Base-by-base conservation (phyloP, 2,797 vertebrate genomes). In the Eulemur rubriventer region DNA sequence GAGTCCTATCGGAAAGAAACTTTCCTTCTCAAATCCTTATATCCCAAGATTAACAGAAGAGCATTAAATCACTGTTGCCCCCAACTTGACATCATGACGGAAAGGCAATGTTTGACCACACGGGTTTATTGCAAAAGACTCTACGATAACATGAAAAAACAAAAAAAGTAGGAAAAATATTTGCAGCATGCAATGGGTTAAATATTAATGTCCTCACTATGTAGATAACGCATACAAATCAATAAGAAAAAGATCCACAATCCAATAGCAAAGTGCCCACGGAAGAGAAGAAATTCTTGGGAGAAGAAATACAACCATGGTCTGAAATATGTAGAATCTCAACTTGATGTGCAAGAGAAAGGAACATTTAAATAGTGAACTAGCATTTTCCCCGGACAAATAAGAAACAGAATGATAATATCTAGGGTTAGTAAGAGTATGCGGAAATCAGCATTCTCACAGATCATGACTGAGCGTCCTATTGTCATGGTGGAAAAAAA, bases 61-160 rank as follows among this genome's bases (percentile, higher is more conserved):
- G n/a, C 9, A 0, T 4, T 6, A 4, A 35, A 24, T 2, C 22
- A 22, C 4, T 18, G 3, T 30, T 1, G 7, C 12, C 12, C 18
- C 6, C 11, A 7, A 9, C 24, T 28, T 59, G 12, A 70, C 7
- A 28, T 43, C 73, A 73, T 1, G 28, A 57, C 26, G 17, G 28
- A 65, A 86, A 65, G 69, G 41, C 6, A 3, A 6, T 30, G 35
- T 26, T 13, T 30, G 43, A 80, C 28, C 50, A 43, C 4, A 26
- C 26, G 35, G 46, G 55, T 43, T 43, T 12, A 61, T 43, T 55
- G 35, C 3, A 33, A 52, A 89, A 52, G 30, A 57, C 5, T 38
- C 69, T 33, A 43, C 1, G 33, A 73, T 38, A 65, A 73, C 38
- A 50, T 7, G 28, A 46, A 52, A 81, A 57, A 7, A 16, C 48